phyloP scores from a whole-genome alignment of 2,888 invertebrate genomes.

The Drosophila phalerata region DNA sequence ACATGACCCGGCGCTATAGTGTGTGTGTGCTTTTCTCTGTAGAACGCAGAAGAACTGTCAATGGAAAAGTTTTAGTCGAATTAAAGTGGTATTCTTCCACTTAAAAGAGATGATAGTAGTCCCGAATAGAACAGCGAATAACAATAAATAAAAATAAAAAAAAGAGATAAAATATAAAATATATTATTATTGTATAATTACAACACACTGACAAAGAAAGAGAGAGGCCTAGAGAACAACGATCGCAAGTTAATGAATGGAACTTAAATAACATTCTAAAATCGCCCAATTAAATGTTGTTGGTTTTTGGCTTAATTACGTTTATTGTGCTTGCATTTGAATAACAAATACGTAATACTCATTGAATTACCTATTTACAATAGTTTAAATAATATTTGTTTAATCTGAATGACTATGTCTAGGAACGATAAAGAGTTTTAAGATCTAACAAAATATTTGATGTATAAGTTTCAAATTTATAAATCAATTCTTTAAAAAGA shows the following conservation, averaged over 20 bases:
- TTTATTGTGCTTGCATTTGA: slow-evolving; percentile 21
- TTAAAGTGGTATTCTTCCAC: slow-evolving; percentile 21
- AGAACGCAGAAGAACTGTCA: slow-evolving; percentile 20
- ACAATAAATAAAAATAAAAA: too few relatives aligned
- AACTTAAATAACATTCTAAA: slow-evolving; percentile 4
- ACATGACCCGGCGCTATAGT: slow-evolving; percentile 20
- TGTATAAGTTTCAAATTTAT: too few relatives aligned
- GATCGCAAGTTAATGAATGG: background rate
- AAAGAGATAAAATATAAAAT: background rate
- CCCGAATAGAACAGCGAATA: background rate
- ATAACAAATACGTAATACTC: slow-evolving; percentile 11
- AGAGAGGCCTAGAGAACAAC: background rate
- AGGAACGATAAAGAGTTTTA: too few relatives aligned
- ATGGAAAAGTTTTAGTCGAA: slow-evolving; percentile 37
- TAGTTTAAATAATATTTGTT: too few relatives aligned
- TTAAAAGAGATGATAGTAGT: slow-evolving; percentile 32
- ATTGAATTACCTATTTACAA: background rate
- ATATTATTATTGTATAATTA: too few relatives aligned
- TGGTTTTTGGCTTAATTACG: slow-evolving; percentile 26
- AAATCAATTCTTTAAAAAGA: too few relatives aligned
- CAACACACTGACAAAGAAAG: background rate
- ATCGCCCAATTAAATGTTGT: slow-evolving; percentile 21
- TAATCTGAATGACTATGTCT: too few relatives aligned
- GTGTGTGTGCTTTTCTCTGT: slow-evolving; percentile 6
- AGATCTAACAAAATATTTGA: too few relatives aligned